Percentiles rank a stretch among this genome's conserved stretches.
These are phyloP conservation scores for Ceratosolen solmsi DNA, from an alignment of 1,140 invertebrate genomes.

Conservation along the genomic window DNA sequence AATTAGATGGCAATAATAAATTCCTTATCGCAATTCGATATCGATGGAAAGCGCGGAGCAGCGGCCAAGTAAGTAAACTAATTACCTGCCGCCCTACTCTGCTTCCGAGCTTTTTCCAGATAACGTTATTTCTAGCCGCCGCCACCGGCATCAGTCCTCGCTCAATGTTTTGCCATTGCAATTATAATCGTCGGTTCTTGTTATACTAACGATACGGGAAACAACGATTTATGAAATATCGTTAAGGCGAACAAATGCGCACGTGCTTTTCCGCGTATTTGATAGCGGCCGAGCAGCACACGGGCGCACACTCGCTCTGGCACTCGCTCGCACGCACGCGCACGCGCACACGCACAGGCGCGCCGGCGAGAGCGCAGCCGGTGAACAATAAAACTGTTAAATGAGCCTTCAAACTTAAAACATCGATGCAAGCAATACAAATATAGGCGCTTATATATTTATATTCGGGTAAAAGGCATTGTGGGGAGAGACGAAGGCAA, in stretches of 20 bases:
- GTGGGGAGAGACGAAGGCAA: background rate
- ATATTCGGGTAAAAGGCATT: slow-evolving; percentile 3
- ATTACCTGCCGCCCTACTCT: slow-evolving; percentile 64
- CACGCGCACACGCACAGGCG: background rate
- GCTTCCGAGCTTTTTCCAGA: slow-evolving; percentile 60
- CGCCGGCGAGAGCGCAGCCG: background rate
- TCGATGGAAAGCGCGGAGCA: slow-evolving; percentile 54
- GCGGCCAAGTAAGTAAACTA: slow-evolving; percentile 64
- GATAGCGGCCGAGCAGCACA: slow-evolving; percentile 22
- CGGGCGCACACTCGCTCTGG: background rate
- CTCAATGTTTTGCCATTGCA: slow-evolving; percentile 58
- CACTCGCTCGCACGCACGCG: no score
- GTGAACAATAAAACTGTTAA: slow-evolving; percentile 14
- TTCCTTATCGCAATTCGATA: slow-evolving; percentile 58
- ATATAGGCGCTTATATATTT: slow-evolving; percentile 17
- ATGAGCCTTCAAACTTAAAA: slow-evolving; percentile 35
- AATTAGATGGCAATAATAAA: slow-evolving; percentile 54
- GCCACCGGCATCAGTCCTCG: background rate
- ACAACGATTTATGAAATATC: slow-evolving; percentile 53
- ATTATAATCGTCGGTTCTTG: slow-evolving; percentile 59
- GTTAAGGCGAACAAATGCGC: slow-evolving; percentile 40
- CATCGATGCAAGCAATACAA: background rate
- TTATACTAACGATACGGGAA: slow-evolving; percentile 56
- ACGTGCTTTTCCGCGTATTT: slow-evolving; percentile 46
- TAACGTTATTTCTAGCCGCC: slow-evolving; percentile 58